A percentile compares a stretch with the other conserved stretches of the same genome.
These are phyloP conservation scores for Drosophila cognata DNA, from an alignment of 2,888 invertebrate species.

Conservation along the genomic window DNA sequence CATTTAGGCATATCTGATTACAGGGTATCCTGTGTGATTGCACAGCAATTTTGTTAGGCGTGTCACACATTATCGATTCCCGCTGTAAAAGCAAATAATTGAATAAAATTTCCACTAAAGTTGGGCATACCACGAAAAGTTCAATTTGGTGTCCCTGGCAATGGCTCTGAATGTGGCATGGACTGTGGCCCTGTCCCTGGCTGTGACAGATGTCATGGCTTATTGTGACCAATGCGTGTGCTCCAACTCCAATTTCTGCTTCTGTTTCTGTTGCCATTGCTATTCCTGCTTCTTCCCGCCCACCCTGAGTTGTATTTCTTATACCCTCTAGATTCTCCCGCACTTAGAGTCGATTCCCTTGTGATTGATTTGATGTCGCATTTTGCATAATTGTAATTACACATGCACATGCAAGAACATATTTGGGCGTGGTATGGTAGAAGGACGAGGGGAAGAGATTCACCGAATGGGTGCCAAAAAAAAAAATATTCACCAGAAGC, in stretches of 20 bases:
- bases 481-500: constrained; percentile 44
- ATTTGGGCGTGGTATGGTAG: not conserved
- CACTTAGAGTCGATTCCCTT: constrained; percentile 1
- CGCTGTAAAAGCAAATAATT: constrained; percentile 44
- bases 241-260: not conserved
- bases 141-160: constrained; percentile 28
- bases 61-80: constrained; percentile 46
- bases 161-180: constrained; percentile 11
- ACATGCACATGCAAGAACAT: constrained; percentile 38
- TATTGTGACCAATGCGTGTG: not conserved
- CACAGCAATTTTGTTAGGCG: not conserved
- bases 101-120: constrained; percentile 56
- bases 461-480: constrained; percentile 1
- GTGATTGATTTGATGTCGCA: constrained; percentile 20
- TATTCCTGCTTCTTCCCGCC: not conserved
- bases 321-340: constrained; percentile 20
- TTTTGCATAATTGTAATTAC: constrained; percentile 74
- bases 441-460: not conserved
- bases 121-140: constrained; percentile 39
- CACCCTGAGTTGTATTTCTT: constrained; percentile 40
- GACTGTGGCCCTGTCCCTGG: constrained; percentile 10
- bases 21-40: not conserved
- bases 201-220: constrained; percentile 3
- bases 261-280: not conserved
- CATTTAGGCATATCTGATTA: not conserved